Conservation (phyloP, 2,113 vertebrate genomes). For the Thinocorus orbignyianus region DNA sequence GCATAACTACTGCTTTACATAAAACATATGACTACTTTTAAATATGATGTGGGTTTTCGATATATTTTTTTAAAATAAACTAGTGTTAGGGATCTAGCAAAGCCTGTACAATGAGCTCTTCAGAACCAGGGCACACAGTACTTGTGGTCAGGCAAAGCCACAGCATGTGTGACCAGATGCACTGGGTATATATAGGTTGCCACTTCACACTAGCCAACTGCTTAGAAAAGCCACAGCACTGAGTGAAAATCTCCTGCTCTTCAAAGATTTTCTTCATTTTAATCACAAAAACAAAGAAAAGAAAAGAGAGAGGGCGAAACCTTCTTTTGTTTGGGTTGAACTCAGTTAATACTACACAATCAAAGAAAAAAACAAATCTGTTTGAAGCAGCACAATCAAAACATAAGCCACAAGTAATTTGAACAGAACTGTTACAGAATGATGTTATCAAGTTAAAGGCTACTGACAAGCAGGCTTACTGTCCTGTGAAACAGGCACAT, state of each 20-base stretch:
- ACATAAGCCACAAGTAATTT: neutral
- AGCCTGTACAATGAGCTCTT: conserved; percentile 14
- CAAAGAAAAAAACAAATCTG: neutral
- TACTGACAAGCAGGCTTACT: neutral
- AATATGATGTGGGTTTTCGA: neutral
- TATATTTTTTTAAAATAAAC: neutral
- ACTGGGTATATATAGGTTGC: neutral
- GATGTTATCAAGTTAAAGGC: neutral
- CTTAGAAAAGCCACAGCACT: neutral
- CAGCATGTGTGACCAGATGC: neutral
- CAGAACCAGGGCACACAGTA: neutral
- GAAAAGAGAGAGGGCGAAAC: neutral
- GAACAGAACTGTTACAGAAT: neutral
- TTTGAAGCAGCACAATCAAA: conserved; percentile 57
- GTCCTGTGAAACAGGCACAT: neutral
- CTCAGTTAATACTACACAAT: neutral
- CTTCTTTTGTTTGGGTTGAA: neutral
- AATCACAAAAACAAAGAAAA: neutral
- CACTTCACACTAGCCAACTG: neutral
- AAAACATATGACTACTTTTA: conserved; percentile 9
- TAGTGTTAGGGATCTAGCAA: neutral
- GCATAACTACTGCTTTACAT: neutral
- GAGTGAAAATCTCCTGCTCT: neutral
- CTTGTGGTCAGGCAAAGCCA: neutral
- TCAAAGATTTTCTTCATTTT: neutral